Percentiles rank a stretch among this genome's conserved stretches.
Evolutionary conservation across 2,113 vertebrate genomes (phyloP).

Genomic region (human (Homo sapiens)): DNA sequence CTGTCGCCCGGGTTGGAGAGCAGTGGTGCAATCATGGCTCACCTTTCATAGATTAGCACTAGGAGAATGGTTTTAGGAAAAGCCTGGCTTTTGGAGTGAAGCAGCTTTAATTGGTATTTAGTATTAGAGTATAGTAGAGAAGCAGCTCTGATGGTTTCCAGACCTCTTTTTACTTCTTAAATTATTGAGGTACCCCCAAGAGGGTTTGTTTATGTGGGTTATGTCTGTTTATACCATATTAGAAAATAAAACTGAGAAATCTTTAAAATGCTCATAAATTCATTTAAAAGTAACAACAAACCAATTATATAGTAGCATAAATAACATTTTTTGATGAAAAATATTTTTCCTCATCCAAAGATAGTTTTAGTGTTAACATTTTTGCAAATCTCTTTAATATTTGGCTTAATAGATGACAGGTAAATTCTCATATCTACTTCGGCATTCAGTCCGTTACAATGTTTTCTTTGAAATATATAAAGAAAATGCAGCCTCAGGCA

Average conservation of each 20-base stretch:
- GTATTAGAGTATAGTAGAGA: not conserved
- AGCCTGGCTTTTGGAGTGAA: not conserved
- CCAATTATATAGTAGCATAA: not conserved
- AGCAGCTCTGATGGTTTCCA: not conserved
- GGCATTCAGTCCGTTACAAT: not conserved
- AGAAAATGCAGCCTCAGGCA: not conserved
- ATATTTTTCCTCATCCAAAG: not conserved
- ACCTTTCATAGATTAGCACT: not conserved
- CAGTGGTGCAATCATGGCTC: too few relatives aligned
- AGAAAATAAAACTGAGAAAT: not conserved
- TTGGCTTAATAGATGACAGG: not conserved
- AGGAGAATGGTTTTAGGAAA: not conserved
- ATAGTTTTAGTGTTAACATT: not conserved
- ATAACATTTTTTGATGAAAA: conserved; percentile 26
- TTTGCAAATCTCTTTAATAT: not conserved
- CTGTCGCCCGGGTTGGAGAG: not conserved
- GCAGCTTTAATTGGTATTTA: not conserved
- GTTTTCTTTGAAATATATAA: conserved; percentile 19
- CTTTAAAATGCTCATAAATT: conserved; percentile 5
- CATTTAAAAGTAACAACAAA: not conserved
- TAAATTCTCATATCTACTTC: not conserved
- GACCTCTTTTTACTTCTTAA: not conserved
- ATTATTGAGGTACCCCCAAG: not conserved
- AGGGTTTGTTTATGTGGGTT: not conserved
- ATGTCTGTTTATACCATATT: not conserved